Conservation (phyloP, 2,113 vertebrate species). For the Ramphastos sulfuratus region DNA sequence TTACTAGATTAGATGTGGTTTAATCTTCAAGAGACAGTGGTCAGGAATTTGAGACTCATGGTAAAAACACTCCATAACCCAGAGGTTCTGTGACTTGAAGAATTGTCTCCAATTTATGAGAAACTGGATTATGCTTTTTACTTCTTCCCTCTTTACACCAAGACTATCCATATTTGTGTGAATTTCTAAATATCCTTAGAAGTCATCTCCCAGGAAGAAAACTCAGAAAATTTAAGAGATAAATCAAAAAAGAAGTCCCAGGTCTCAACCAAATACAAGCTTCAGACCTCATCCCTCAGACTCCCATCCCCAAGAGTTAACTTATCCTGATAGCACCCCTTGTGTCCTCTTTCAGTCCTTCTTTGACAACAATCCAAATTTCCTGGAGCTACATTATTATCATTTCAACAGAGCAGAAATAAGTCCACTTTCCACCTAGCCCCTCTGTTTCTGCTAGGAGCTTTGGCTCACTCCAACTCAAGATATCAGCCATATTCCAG, state of each 20-base stretch:
- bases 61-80: not conserved
- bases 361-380: not conserved
- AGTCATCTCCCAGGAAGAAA: not conserved
- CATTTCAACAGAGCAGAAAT: not conserved
- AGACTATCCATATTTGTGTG: not conserved
- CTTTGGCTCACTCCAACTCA: not conserved
- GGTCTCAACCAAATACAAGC: not conserved
- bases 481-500: not conserved
- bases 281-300: not conserved
- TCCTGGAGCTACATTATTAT: not conserved
- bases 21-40: slow-evolving; percentile 1
- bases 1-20: slow-evolving; percentile 37
- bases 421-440: not conserved
- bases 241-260: not conserved
- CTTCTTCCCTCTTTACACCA: not conserved
- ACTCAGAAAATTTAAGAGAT: not conserved
- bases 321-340: not conserved
- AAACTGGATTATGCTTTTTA: not conserved
- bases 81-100: not conserved
- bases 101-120: not conserved
- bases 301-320: not conserved
- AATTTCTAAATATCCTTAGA: not conserved
- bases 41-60: not conserved
- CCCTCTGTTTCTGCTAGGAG: not conserved
- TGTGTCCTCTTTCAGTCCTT: not conserved